These are phyloP conservation scores for Metallyticus violacea DNA, from an alignment of 2,888 invertebrate species.

Conservation along the genomic window DNA sequence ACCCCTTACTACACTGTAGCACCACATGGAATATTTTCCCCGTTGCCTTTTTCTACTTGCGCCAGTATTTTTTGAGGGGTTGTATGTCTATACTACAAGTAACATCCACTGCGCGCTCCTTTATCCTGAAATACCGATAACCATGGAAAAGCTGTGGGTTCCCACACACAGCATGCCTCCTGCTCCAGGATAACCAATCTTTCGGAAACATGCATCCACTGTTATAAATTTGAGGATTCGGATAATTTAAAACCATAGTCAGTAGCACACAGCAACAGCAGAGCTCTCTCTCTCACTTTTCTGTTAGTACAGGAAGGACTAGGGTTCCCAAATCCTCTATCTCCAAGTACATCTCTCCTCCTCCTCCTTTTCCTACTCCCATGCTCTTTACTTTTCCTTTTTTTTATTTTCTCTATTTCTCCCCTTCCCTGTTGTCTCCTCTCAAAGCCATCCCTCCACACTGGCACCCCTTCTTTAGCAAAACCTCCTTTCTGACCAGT, in stretches of 20 bases:
- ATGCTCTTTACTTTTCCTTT: slow-evolving; percentile 1
- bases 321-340: slow-evolving; percentile 13
- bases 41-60: background rate
- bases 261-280: background rate
- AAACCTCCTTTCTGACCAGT: slow-evolving; percentile 19
- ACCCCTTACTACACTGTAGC: too few relatives aligned
- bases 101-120: background rate
- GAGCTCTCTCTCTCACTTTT: background rate
- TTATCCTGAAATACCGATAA: slow-evolving; percentile 16
- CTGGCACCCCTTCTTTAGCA: background rate
- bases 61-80: background rate
- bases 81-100: background rate
- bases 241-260: slow-evolving; percentile 21
- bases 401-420: slow-evolving; percentile 8
- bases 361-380: background rate
- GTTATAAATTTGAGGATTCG: slow-evolving; percentile 26
- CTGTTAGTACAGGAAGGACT: background rate
- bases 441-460: background rate
- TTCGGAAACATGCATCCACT: slow-evolving; percentile 22
- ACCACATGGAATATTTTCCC: background rate
- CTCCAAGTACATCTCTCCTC: slow-evolving; percentile 17
- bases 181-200: slow-evolving; percentile 19
- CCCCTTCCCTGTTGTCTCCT: slow-evolving; percentile 9
- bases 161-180: background rate
- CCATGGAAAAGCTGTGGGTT: slow-evolving; percentile 13